Evolutionary conservation across 2,113 vertebrate genomes (phyloP).

Genomic region (Heterotilapia buettikoferi): DNA sequence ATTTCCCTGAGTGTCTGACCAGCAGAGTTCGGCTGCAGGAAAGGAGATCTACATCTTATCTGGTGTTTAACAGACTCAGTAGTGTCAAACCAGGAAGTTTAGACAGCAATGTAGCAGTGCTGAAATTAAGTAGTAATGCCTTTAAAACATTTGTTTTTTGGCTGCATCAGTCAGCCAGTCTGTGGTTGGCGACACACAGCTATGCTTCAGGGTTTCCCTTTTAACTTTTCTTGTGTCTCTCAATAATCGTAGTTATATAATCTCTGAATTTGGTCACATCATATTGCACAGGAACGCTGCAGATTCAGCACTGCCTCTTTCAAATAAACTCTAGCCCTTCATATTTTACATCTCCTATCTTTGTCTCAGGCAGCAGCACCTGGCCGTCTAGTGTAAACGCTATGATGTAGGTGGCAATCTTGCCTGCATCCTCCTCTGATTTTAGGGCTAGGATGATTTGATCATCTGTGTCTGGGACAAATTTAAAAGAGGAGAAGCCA

Average conservation of each 20-base stretch:
- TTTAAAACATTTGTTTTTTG: background rate
- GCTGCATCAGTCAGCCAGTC: background rate
- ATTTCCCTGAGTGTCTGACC: slow-evolving; percentile 38
- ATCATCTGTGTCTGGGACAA: slow-evolving; percentile 86
- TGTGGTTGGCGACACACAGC: background rate
- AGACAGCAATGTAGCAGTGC: background rate
- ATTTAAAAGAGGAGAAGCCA: slow-evolving; percentile 96
- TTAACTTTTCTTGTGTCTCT: background rate
- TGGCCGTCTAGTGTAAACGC: slow-evolving; percentile 87
- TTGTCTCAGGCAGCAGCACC: slow-evolving; percentile 86
- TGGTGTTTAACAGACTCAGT: background rate
- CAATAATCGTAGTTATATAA: background rate
- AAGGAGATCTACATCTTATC: background rate
- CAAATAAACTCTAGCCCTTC: slow-evolving; percentile 95
- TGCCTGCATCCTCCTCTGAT: slow-evolving; percentile 84
- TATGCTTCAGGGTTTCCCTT: background rate
- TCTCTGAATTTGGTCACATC: background rate
- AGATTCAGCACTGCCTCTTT: background rate
- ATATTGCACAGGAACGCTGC: background rate
- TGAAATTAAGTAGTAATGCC: background rate
- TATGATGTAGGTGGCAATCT: slow-evolving; percentile 84
- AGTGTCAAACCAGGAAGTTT: background rate
- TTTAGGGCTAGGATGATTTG: slow-evolving; percentile 88
- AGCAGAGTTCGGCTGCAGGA: slow-evolving; percentile 5
- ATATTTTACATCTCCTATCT: slow-evolving; percentile 84